Percentiles rank a stretch among this genome's conserved stretches.
phyloP scores from a whole-genome alignment of 23 tunicate species.

The Ciona savignyi region DNA sequence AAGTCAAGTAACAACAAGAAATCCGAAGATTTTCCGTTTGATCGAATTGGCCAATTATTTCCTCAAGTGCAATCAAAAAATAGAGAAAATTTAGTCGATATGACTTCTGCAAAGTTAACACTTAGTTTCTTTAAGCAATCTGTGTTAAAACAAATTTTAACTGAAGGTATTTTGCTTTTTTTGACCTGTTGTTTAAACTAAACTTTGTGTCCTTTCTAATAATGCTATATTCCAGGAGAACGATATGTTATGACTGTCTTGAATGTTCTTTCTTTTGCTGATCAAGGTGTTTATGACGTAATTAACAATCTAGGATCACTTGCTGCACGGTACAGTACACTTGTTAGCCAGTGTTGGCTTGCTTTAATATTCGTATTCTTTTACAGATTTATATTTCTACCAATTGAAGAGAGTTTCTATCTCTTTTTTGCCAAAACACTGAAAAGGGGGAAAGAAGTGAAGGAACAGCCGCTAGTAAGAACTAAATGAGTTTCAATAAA shows the following conservation, averaged over 20 bases:
- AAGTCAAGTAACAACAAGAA: conserved; percentile 21
- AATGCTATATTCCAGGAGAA: no score
- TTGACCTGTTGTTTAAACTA: not conserved
- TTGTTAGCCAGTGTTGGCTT: no score
- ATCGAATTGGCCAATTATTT: conserved; percentile 27
- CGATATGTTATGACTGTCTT: conserved; percentile 80
- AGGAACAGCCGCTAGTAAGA: conserved; percentile 44
- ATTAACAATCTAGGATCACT: conserved; percentile 80
- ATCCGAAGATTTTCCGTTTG: conserved; percentile 62
- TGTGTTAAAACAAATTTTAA: conserved; percentile 63
- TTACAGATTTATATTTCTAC: conserved; percentile 80
- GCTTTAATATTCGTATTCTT: conserved; percentile 53
- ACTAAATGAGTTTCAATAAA: not conserved
- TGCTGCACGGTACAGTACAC: conserved; percentile 88
- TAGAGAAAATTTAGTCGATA: conserved; percentile 13
- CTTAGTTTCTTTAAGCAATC: conserved; percentile 90
- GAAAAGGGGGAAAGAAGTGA: conserved; percentile 38
- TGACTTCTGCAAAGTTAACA: conserved; percentile 34
- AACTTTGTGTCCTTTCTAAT: not conserved
- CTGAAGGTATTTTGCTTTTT: conserved; percentile 56
- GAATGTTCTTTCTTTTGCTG: conserved; percentile 66
- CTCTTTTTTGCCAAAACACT: conserved; percentile 73
- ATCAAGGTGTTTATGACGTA: conserved; percentile 84
- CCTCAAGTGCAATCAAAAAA: conserved; percentile 16
- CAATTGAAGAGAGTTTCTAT: conserved; percentile 95